Evolutionary conservation across 2,797 vertebrate species (phyloP).

Genomic region (Emydoidea blandingii): DNA sequence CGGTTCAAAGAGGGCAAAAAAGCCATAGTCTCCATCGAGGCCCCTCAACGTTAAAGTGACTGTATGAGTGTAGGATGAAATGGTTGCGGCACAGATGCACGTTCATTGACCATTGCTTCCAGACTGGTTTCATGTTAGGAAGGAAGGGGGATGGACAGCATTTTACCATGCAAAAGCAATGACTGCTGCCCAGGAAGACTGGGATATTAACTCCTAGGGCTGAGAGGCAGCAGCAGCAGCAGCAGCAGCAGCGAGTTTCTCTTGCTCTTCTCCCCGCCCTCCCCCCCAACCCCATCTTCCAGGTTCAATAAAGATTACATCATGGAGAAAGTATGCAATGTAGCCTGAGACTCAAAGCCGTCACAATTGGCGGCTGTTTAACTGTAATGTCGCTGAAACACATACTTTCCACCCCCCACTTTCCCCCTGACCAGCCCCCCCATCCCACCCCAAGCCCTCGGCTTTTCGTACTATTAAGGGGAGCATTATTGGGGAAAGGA

Average conservation of each 20-base stretch:
- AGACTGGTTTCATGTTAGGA: background rate
- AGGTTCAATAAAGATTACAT: slow-evolving; percentile 99
- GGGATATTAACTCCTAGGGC: slow-evolving; percentile 66
- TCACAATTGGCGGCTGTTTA: slow-evolving; percentile 91
- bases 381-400: slow-evolving; percentile 92
- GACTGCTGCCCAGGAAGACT: slow-evolving; percentile 51
- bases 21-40: slow-evolving; percentile 9
- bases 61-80: background rate
- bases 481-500: slow-evolving; percentile 91
- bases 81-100: slow-evolving; percentile 43
- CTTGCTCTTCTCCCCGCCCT: slow-evolving; percentile 35
- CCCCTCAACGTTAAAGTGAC: slow-evolving; percentile 50
- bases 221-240: slow-evolving; percentile 64
- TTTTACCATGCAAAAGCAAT: slow-evolving; percentile 62
- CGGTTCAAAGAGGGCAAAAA: background rate
- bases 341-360: slow-evolving; percentile 97
- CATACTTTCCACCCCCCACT: slow-evolving; percentile 81
- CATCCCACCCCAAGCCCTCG: slow-evolving; percentile 61
- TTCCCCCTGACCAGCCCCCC: slow-evolving; percentile 56
- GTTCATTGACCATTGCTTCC: slow-evolving; percentile 20
- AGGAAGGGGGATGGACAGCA: slow-evolving; percentile 30
- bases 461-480: slow-evolving; percentile 84
- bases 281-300: slow-evolving; percentile 87
- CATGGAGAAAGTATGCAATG: slow-evolving; percentile 97
- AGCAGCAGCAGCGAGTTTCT: slow-evolving; percentile 51